A percentile compares a stretch with the other conserved stretches of the same genome.
These are phyloP conservation scores for Jordanella pulchra DNA, from an alignment of 2,797 vertebrate genomes.

Conservation along the genomic window DNA sequence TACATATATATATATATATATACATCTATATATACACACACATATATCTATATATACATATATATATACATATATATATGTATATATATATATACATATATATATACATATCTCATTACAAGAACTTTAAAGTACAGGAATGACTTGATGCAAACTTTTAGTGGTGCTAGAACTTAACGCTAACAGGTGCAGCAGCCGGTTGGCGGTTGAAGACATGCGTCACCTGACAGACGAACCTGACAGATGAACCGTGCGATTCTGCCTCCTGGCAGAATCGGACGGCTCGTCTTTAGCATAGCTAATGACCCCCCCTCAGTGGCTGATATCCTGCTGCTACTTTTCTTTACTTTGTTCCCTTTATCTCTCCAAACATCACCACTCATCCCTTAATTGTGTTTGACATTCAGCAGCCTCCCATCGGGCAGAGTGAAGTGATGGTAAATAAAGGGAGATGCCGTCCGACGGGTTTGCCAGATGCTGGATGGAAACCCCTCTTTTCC, in stretches of 20 bases:
- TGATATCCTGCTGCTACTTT: conserved; percentile 19
- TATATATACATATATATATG: no score
- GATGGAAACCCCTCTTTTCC: conserved; percentile 19
- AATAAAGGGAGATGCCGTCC: conserved; percentile 33
- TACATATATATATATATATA: no score
- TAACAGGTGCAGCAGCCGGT: conserved; percentile 25
- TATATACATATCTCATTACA: no score
- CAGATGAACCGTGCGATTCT: no score
- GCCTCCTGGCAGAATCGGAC: conserved; percentile 35
- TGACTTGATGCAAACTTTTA: background rate
- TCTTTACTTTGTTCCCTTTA: conserved; percentile 45
- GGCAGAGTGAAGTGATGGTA: conserved; percentile 23
- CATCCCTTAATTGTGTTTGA: conserved; percentile 19
- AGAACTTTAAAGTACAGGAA: no score
- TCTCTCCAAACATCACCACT: conserved; percentile 19
- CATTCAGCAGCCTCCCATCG: conserved; percentile 27
- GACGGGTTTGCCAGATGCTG: conserved; percentile 71
- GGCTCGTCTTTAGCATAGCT: conserved; percentile 18
- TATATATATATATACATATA: no score
- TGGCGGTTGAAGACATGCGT: conserved; percentile 41
- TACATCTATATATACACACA: no score
- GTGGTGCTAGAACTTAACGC: background rate
- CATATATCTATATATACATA: no score
- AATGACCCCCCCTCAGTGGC: conserved; percentile 26
- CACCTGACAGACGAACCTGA: conserved; percentile 67